A percentile compares a stretch with the other conserved stretches of the same genome.
Conservation (phyloP, 2,888 invertebrate genomes). For the Ectobius pallidus region DNA sequence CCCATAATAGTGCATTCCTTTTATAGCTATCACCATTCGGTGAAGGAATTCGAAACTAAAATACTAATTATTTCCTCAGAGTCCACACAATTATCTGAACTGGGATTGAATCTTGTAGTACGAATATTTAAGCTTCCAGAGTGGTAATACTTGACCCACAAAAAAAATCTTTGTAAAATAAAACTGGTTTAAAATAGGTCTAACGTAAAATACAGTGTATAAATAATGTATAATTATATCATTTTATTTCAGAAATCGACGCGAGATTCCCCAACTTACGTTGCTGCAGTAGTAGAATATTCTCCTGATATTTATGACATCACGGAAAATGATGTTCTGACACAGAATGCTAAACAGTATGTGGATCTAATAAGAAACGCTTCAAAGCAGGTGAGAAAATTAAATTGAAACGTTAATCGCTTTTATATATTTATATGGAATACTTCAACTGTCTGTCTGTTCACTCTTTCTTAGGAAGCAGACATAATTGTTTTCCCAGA, state of each 20-base stretch:
- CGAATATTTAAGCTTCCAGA: no score
- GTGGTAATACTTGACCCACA: no score
- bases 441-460: background rate
- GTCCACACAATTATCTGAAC: no score
- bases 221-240: background rate
- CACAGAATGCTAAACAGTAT: conserved; percentile 53
- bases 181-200: no score
- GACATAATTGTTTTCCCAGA: conserved; percentile 20
- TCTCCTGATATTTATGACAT: conserved; percentile 51
- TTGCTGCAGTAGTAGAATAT: conserved; percentile 70
- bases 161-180: no score
- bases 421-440: background rate
- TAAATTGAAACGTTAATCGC: background rate
- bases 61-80: no score
- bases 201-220: background rate
- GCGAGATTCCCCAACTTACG: conserved; percentile 58
- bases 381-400: background rate
- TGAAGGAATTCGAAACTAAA: no score
- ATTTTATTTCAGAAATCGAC: conserved; percentile 51
- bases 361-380: conserved; percentile 52
- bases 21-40: no score
- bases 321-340: conserved; percentile 48
- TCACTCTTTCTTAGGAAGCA: background rate
- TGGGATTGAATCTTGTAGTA: no score
- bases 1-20: no score